Evolutionary conservation across 2,888 invertebrate genomes (phyloP).

Genomic region (Ypsolopha scabrella): DNA sequence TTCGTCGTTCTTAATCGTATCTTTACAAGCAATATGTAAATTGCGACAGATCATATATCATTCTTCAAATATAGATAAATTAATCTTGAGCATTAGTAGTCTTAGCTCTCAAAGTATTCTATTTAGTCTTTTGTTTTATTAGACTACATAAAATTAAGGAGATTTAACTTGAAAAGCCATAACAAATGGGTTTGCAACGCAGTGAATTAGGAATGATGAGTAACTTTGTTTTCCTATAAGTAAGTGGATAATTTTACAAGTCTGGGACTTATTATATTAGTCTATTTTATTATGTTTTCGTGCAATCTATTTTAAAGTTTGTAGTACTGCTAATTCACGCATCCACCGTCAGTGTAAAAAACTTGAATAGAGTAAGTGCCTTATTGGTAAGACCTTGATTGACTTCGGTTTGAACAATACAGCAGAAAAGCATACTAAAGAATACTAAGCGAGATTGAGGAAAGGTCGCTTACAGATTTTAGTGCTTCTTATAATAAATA

Average conservation of each 20-base stretch:
- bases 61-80: background rate
- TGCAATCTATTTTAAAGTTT: background rate
- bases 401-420: background rate
- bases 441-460: background rate
- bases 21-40: too few species aligned
- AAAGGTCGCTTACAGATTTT: background rate
- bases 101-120: background rate
- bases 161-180: background rate
- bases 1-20: too few species aligned
- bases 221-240: too few species aligned
- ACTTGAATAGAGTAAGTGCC: background rate
- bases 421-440: background rate
- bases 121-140: background rate
- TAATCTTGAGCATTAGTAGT: background rate
- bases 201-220: too few species aligned
- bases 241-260: too few species aligned
- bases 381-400: background rate
- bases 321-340: background rate
- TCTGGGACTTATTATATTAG: too few species aligned
- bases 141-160: background rate
- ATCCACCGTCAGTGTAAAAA: background rate
- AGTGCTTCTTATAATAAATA: constrained; percentile 1
- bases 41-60: too few species aligned
- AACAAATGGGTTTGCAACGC: too few species aligned
- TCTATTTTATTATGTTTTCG: background rate